phyloP scores from a whole-genome alignment of 2,797 vertebrate genomes.

The Acestrorhynchus altus region DNA sequence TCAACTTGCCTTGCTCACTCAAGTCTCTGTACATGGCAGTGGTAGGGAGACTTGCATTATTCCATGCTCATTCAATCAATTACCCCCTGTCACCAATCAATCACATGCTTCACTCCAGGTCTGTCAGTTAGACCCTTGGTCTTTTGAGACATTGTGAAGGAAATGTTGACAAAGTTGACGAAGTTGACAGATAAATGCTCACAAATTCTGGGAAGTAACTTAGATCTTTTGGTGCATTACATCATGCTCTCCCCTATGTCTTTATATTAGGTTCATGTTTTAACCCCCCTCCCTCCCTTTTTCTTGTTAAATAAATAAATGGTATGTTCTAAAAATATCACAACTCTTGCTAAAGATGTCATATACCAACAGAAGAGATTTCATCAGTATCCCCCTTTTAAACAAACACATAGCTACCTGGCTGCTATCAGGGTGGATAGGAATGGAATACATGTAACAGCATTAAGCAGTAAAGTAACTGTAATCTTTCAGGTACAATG shows the following conservation, averaged over 20 bases:
- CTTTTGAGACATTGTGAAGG: constrained; percentile 5
- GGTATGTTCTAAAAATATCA: constrained; percentile 3
- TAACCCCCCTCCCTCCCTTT: neutral
- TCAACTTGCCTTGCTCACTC: constrained; percentile 15
- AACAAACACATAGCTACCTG: too few species aligned
- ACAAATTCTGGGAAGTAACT: neutral
- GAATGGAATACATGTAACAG: too few species aligned
- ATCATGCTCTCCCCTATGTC: constrained; percentile 35
- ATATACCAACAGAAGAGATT: neutral
- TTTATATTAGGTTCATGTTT: constrained; percentile 15
- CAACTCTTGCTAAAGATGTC: neutral
- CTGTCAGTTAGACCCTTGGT: neutral
- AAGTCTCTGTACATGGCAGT: constrained; percentile 50
- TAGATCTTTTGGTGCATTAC: constrained; percentile 48
- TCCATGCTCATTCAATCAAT: constrained; percentile 66
- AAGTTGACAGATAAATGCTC: neutral
- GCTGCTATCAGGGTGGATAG: too few species aligned
- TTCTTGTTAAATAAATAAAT: neutral
- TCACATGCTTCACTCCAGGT: constrained; percentile 4
- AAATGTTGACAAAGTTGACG: constrained; percentile 6
- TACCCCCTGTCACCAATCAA: constrained; percentile 14
- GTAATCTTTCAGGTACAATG: too few species aligned
- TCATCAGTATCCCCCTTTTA: neutral
- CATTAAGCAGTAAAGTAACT: too few species aligned
- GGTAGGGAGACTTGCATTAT: constrained; percentile 66